Evolutionary conservation across 2,113 vertebrate species (phyloP), one percentile per base, ranked within the genome.

Genomic region (Zingel zingel): DNA sequence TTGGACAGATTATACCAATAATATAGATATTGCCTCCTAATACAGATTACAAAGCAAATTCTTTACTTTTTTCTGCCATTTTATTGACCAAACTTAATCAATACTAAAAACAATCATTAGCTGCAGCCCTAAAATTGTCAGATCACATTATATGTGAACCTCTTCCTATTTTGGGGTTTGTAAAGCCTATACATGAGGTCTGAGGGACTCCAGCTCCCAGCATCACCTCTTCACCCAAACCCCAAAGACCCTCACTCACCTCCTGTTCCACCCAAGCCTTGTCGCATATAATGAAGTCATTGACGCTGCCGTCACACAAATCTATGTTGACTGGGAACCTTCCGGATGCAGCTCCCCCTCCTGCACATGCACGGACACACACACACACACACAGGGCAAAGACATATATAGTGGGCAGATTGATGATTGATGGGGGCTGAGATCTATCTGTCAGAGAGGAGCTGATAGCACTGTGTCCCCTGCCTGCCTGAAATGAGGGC

Each of bases 361-460:
- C 70, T 69, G 3, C 53, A 51, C 67, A 36, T 57, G 76, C 56
- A 61, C 72, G 78, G 51, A 86, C 59, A 79, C 23, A 81, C 56
- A 79, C 64, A 78, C 67, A 85, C 83, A 79, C 78, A 82, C 81
- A 86, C 81, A 72, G 73, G 85, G 91, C 73, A 86, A 91, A 89
- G 82, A 93, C 87, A 88, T 91, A 90, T 91, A 92, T 85, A 88
- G 86, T 88, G 88, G 86, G 88, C 79, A 89, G 83, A 85, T 85
- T 85, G 84, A 89, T 94, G 94, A 96, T 95, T 95, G 95, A 95
- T 94, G 90, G 91, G 86, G 83, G 82, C 83, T 91, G 85, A 94
- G 93, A 95, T 95, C 76, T 88, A 82, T 90, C 84, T 94, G 95
- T 95, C 94, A 93, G 88, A 50, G 78, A 62, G 83, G 82, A 77